Evolutionary conservation across 2,888 invertebrate genomes (phyloP).

Genomic region (Ephialtes manifestator): DNA sequence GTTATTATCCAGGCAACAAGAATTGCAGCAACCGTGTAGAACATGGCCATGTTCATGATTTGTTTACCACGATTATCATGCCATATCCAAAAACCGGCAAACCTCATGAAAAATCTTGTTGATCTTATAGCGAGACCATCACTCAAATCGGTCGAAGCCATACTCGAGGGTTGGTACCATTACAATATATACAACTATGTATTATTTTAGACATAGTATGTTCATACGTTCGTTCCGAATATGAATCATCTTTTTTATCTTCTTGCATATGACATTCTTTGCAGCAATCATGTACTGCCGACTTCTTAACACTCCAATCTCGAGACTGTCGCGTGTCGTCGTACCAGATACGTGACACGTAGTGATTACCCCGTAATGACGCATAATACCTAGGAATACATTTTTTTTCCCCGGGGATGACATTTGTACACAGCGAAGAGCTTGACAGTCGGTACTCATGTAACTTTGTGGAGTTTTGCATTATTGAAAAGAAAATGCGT

Average conservation of each 20-base stretch:
- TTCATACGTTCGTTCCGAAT: background rate
- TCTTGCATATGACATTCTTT: background rate
- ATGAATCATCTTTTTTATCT: background rate
- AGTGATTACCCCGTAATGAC: conserved; percentile 44
- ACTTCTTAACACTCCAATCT: conserved; percentile 8
- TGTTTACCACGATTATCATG: conserved; percentile 43
- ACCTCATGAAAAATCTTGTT: conserved; percentile 67
- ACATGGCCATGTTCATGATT: conserved; percentile 48
- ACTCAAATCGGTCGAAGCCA: conserved; percentile 40
- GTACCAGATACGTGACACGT: conserved; percentile 26
- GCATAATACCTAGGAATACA: conserved; percentile 17
- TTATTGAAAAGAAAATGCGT: conserved; percentile 1
- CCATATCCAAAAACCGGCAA: conserved; percentile 70
- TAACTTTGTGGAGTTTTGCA: background rate
- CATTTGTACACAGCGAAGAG: background rate
- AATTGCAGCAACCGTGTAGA: conserved; percentile 62
- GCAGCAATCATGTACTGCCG: background rate
- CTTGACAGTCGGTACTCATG: background rate
- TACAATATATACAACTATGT: background rate
- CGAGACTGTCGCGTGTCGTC: conserved; percentile 34
- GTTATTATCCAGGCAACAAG: conserved; percentile 49
- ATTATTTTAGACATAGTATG: background rate
- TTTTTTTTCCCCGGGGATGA: conserved; percentile 15
- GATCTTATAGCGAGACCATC: conserved; percentile 61
- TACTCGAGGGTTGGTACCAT: background rate